Base-by-base conservation (phyloP, 2,797 vertebrate species). In the Clarias fuscus region DNA sequence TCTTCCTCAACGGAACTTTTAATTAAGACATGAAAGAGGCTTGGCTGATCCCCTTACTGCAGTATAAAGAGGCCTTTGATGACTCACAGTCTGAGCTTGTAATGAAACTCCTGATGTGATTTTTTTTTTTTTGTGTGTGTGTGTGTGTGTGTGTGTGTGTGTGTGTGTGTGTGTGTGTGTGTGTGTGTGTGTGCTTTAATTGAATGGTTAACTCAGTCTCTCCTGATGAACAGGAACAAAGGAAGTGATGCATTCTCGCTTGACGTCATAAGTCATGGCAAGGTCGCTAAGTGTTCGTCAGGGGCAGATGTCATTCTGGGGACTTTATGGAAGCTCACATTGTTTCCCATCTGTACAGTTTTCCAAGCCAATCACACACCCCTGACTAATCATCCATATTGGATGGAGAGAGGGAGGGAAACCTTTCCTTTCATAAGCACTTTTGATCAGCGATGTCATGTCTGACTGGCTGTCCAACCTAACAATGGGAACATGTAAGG, bases 91-190 rank as follows among this genome's bases (percentile, higher is more conserved):
- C 78, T 86, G 58, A 84, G 78, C 85, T 61, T 67, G 78, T 90
- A 90, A 89, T 88, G 85, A 91, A 88, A 88, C 80, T 86, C 70
- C 14, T 85, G 89, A 90, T 90, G 89, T 89, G 88, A 90, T 90
- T 89, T 43, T 40, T 40, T 40, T 40, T 40, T 40, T 43, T 40
- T 1, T 40, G 40, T 43, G 40, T 43, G 43, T 87, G 81, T 85
- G 83, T 82, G 88, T 72, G 89, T 88, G 90, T 87, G 85, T 77
- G 37, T 77, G 76, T 37, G 76, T 78, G 76, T 61, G 53, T 78
- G 73, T 59, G 76, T 78, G 56, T 78, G 76, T 78, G 73, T 73
- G 71, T 73, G 71, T 73, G 71, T 53, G 40, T 48, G 40, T 58
- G 75, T 30, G 75, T 58, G 75, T 33, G 75, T 78, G 76, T 59